These are phyloP conservation scores for Electrophaes corylata DNA, from an alignment of 2,888 invertebrate genomes.

Conservation along the genomic window DNA sequence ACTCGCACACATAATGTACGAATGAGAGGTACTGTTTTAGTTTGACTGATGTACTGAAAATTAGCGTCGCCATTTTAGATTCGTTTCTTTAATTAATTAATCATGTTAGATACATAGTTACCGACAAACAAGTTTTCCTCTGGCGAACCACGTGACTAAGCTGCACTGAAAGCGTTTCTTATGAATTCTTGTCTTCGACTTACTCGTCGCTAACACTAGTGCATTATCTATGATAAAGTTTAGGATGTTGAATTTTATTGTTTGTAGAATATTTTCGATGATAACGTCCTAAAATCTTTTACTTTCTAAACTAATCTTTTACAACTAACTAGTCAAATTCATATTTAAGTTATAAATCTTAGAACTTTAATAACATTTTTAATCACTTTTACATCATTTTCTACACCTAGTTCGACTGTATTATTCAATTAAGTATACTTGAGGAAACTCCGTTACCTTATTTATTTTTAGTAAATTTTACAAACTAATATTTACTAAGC, in stretches of 20 bases:
- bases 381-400: not conserved
- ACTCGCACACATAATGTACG: no score
- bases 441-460: constrained; percentile 25
- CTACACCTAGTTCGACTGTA: not conserved
- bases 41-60: no score
- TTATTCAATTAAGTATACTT: constrained; percentile 11
- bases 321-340: constrained; percentile 42
- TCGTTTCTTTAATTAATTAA: no score
- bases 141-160: no score
- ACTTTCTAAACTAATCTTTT: constrained; percentile 26
- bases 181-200: no score
- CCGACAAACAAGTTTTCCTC: no score
- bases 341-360: constrained; percentile 25
- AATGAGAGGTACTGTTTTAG: no score
- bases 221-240: not conserved
- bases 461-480: constrained; percentile 19
- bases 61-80: no score
- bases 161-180: no score
- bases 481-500: not conserved
- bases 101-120: no score
- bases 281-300: not conserved
- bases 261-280: not conserved
- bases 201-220: no score
- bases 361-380: constrained; percentile 8
- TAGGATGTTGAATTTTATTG: not conserved